phyloP scores from a whole-genome alignment of 2,797 vertebrate genomes.

The Lepus oiostolus region DNA sequence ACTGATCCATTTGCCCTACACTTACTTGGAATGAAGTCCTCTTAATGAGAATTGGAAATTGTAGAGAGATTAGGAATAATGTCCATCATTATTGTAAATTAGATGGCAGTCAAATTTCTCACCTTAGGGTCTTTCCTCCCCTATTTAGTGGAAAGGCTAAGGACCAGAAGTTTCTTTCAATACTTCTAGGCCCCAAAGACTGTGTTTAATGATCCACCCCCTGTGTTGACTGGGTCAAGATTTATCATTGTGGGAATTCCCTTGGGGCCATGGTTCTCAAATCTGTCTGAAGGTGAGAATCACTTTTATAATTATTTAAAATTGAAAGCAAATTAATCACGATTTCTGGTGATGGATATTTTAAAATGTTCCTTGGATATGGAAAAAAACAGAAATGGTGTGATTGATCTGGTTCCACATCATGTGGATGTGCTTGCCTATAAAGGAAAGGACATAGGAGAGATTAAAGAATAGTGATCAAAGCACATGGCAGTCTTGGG shows the following conservation, averaged over 20 bases:
- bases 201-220: not conserved
- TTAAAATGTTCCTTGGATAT: not conserved
- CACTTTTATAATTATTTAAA: not conserved
- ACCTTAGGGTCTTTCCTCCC: not conserved
- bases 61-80: not conserved
- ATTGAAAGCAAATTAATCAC: not conserved
- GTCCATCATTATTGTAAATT: not conserved
- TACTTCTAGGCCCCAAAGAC: not conserved
- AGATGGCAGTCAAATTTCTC: not conserved
- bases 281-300: not conserved
- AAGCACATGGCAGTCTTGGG: not conserved
- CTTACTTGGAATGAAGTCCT: not conserved
- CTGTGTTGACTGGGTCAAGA: not conserved
- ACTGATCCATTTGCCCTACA: not conserved
- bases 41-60: not conserved
- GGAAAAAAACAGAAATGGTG: not conserved
- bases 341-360: not conserved
- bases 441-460: not conserved
- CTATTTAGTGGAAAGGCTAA: not conserved
- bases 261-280: not conserved
- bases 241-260: not conserved
- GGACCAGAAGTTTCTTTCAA: not conserved
- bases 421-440: not conserved
- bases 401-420: not conserved
- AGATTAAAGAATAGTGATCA: not conserved